phyloP scores from a whole-genome alignment of 2,888 invertebrate genomes.

The Strigamia maritima region DNA sequence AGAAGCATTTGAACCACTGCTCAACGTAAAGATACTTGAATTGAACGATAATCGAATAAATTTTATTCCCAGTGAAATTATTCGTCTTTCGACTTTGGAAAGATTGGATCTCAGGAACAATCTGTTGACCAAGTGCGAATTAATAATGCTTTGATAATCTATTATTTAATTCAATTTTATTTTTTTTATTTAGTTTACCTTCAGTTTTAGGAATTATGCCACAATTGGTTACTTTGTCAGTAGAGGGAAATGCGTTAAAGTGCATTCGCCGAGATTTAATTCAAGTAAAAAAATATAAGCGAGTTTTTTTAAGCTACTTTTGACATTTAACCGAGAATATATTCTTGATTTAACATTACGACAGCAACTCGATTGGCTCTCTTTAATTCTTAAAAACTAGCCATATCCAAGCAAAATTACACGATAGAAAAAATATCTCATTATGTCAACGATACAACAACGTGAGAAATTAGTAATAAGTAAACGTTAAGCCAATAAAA shows the following conservation, averaged over 20 bases:
- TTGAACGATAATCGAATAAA: constrained; percentile 40
- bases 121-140: constrained; percentile 55
- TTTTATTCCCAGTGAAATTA: constrained; percentile 69
- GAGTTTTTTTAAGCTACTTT: too few relatives aligned
- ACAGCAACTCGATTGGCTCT: too few relatives aligned
- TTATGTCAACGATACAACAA: too few relatives aligned
- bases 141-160: neutral
- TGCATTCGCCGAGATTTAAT: constrained; percentile 78
- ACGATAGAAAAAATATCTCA: too few relatives aligned
- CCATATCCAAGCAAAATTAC: too few relatives aligned
- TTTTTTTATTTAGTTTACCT: constrained; percentile 60
- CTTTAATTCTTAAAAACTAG: too few relatives aligned
- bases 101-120: constrained; percentile 83
- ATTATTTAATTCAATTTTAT: constrained; percentile 26
- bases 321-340: too few relatives aligned
- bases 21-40: constrained; percentile 46
- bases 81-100: constrained; percentile 69
- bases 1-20: constrained; percentile 53
- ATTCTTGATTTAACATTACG: too few relatives aligned
- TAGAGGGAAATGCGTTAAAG: constrained; percentile 82
- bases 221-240: constrained; percentile 73
- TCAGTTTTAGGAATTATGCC: constrained; percentile 65
- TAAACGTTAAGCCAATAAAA: too few relatives aligned
- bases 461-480: too few relatives aligned
- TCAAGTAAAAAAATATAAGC: constrained; percentile 54